These are phyloP conservation scores for Netelia melanura DNA, from an alignment of 2,888 invertebrate species.

Conservation along the genomic window DNA sequence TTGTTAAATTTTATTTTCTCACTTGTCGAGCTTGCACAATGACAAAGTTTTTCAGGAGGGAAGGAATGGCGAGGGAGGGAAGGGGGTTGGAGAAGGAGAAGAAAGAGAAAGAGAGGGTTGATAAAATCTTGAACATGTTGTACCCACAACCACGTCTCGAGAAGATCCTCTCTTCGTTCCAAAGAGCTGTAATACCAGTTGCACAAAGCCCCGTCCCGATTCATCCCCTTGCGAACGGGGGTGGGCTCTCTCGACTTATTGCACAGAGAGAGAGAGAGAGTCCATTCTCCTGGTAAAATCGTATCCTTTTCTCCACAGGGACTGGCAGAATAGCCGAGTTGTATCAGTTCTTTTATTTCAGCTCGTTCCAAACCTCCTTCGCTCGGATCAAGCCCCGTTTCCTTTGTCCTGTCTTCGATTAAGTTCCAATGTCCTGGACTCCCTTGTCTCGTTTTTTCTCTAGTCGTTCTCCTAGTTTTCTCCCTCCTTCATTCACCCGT, in stretches of 20 bases:
- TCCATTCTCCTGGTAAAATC: slow-evolving; percentile 7
- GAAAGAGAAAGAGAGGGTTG: slow-evolving; percentile 11
- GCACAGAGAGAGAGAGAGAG: slow-evolving; percentile 3
- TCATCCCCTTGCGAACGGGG: background rate
- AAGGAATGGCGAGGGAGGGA: too few species aligned
- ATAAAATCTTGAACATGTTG: slow-evolving; percentile 51
- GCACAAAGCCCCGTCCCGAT: slow-evolving; percentile 19
- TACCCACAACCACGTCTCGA: slow-evolving; percentile 33
- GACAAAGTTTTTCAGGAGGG: background rate
- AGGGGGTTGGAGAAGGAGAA: background rate
- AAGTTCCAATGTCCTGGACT: slow-evolving; percentile 61
- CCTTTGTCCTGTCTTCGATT: slow-evolving; percentile 71
- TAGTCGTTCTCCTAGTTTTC: background rate
- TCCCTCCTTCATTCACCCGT: background rate
- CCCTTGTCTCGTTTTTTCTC: background rate
- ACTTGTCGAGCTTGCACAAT: slow-evolving; percentile 67
- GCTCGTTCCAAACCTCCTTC: slow-evolving; percentile 45
- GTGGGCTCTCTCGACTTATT: slow-evolving; percentile 37
- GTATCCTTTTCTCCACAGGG: slow-evolving; percentile 24
- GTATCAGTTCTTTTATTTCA: slow-evolving; percentile 69
- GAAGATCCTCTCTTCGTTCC: slow-evolving; percentile 23
- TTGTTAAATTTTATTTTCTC: slow-evolving; percentile 3
- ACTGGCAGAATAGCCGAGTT: slow-evolving; percentile 18
- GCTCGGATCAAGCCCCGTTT: background rate
- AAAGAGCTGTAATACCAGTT: slow-evolving; percentile 35